phyloP scores from a whole-genome alignment of 2,888 invertebrate genomes.

The Yponomeuta plumbellus region DNA sequence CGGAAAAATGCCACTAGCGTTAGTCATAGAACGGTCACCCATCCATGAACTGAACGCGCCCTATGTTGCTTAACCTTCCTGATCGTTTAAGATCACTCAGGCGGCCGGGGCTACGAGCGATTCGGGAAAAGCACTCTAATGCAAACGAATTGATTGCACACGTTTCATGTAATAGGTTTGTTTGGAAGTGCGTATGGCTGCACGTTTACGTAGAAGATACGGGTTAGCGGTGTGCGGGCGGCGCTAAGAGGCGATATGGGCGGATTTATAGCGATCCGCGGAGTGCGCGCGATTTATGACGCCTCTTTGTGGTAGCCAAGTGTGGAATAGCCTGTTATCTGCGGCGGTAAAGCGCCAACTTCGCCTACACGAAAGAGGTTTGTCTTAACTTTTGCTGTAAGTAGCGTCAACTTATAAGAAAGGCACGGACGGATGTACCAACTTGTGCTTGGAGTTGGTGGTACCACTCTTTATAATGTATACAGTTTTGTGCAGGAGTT shows the following conservation, averaged over 20 bases:
- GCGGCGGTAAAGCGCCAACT: background rate
- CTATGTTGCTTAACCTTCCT: no score
- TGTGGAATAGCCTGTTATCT: constrained; percentile 1
- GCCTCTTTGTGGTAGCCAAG: background rate
- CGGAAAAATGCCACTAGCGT: no score
- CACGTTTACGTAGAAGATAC: background rate
- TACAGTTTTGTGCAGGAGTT: no score
- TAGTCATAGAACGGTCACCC: no score
- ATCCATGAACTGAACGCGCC: no score
- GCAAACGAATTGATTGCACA: no score
- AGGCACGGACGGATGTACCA: background rate
- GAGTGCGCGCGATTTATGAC: background rate
- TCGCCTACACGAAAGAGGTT: background rate
- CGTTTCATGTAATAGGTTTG: background rate
- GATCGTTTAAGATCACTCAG: no score
- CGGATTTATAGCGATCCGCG: constrained; percentile 8
- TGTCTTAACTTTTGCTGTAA: background rate
- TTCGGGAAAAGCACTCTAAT: no score
- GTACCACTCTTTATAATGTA: no score
- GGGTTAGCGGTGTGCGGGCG: background rate
- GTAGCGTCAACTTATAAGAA: background rate
- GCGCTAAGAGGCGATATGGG: background rate
- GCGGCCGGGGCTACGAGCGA: no score
- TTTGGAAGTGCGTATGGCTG: background rate
- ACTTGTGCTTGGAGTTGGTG: background rate